Evolutionary conservation across 37 sponge, comb jelly and placozoan genomes (phyloP).

Genomic region (Spongilla lacustris): DNA sequence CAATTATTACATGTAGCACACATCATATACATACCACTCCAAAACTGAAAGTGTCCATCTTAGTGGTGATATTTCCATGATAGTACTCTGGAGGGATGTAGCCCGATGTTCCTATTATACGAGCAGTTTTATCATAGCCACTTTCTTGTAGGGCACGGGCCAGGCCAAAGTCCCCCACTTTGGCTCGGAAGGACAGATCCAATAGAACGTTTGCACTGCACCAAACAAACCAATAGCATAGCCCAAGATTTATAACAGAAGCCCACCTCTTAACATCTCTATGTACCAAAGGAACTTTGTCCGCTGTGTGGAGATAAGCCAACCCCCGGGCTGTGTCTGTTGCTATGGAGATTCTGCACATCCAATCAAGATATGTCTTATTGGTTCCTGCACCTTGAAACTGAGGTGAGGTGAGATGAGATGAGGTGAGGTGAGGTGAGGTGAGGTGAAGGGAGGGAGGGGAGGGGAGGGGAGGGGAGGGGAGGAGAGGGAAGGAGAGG

Average conservation of each 20-base stretch:
- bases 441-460: too few species aligned
- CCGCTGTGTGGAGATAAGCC: conserved; percentile 89
- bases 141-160: conserved; percentile 65
- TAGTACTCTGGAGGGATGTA: conserved; percentile 95
- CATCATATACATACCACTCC: conserved; percentile 85
- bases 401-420: too few species aligned
- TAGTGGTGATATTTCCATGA: conserved; percentile 82
- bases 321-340: conserved; percentile 91
- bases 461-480: too few species aligned
- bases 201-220: conserved; percentile 94
- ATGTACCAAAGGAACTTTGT: conserved; percentile 81
- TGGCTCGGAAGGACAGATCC: conserved; percentile 85
- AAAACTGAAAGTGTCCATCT: conserved; percentile 88
- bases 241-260: neutral
- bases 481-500: too few species aligned
- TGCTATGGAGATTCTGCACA: conserved; percentile 81
- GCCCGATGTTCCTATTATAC: conserved; percentile 93
- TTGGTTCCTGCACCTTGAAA: neutral
- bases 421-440: too few species aligned
- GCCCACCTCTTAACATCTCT: conserved; percentile 92
- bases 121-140: conserved; percentile 39
- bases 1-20: neutral
- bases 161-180: conserved; percentile 95
- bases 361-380: conserved; percentile 63
- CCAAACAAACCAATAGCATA: neutral